Percentiles rank a stretch among this genome's conserved stretches.
These are phyloP conservation scores for Nixonia krombeini DNA, from an alignment of 1,140 invertebrate species.

Conservation along the genomic window DNA sequence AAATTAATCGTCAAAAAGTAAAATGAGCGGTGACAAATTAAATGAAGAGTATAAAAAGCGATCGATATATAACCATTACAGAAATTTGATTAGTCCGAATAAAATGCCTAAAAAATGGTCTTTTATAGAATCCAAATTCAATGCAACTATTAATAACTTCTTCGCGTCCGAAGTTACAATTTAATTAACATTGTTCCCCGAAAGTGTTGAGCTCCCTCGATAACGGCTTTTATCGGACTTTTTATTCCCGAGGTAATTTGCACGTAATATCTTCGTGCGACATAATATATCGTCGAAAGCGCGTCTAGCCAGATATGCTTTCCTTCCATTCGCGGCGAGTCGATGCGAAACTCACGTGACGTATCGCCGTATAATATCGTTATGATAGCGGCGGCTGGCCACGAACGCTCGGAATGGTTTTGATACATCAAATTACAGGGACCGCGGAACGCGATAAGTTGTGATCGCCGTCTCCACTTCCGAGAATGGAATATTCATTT, in stretches of 20 bases:
- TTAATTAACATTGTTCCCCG: constrained; percentile 9
- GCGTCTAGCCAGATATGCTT: constrained; percentile 40
- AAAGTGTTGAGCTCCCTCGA: constrained; percentile 12
- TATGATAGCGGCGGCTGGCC: constrained; percentile 40
- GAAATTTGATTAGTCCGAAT: too few relatives aligned
- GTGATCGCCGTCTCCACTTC: constrained; percentile 40
- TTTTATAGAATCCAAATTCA: too few relatives aligned
- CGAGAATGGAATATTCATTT: constrained; percentile 37
- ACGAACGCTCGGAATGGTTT: constrained; percentile 41
- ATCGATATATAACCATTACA: too few relatives aligned
- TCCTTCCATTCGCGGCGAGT: constrained; percentile 38
- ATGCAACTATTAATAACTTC: too few relatives aligned
- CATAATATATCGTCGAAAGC: constrained; percentile 54
- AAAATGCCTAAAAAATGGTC: too few relatives aligned
- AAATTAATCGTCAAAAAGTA: too few relatives aligned
- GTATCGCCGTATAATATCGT: constrained; percentile 50
- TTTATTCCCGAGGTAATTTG: constrained; percentile 47
- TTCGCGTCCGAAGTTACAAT: too few relatives aligned
- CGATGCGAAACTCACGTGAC: constrained; percentile 55
- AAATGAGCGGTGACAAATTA: too few relatives aligned
- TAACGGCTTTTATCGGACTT: constrained; percentile 23
- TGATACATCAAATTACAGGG: constrained; percentile 49
- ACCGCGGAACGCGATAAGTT: constrained; percentile 45
- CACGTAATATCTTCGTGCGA: constrained; percentile 45
- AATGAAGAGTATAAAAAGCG: too few relatives aligned